A percentile compares a stretch with the other conserved stretches of the same genome.
Conservation (phyloP, 2,113 vertebrate genomes). For the Eptesicus fuscus region DNA sequence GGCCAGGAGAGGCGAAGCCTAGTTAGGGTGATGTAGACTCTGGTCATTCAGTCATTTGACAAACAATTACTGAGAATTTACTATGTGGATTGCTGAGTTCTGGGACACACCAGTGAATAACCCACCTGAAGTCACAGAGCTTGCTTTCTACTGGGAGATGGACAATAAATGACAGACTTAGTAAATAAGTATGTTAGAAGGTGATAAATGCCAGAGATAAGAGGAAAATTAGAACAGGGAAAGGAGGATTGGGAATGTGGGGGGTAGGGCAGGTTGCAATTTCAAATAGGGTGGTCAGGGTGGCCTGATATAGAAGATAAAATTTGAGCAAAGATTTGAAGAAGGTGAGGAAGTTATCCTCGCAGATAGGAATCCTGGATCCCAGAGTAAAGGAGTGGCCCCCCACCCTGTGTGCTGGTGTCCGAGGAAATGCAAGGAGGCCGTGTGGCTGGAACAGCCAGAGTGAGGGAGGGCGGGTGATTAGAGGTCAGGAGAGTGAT, state of each 20-base stretch:
- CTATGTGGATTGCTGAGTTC: background rate
- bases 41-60: background rate
- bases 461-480: background rate
- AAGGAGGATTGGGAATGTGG: background rate
- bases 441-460: rapidly evolving
- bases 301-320: background rate
- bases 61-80: background rate
- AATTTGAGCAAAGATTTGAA: background rate
- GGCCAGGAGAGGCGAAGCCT: background rate
- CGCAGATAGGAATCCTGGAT: background rate
- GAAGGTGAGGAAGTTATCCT: background rate
- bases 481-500: background rate
- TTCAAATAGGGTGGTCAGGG: background rate
- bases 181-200: background rate
- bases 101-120: background rate
- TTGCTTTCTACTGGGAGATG: background rate
- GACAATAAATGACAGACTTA: background rate
- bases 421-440: background rate
- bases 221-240: background rate
- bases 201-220: background rate
- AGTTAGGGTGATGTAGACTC: background rate
- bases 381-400: background rate
- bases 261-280: background rate
- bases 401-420: rapidly evolving
- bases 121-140: background rate